Conservation (phyloP, 2,888 invertebrate species). For the Lutraria lutraria region DNA sequence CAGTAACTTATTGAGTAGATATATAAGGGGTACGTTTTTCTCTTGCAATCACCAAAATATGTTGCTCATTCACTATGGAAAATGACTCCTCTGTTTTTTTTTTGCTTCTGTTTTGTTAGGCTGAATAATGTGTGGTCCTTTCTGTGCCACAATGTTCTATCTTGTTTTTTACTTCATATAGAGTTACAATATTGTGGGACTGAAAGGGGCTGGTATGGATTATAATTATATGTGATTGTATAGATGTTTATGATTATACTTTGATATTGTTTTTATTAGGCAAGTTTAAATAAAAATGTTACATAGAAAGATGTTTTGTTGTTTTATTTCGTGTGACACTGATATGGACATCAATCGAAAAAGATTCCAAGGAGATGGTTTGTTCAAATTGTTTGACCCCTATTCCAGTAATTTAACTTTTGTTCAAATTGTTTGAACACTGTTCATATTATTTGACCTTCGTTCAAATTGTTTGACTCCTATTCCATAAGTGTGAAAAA, state of each 20-base stretch:
- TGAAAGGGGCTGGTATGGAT: not conserved
- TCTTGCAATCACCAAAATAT: not conserved
- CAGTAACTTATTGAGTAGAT: not conserved
- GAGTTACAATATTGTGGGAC: no score
- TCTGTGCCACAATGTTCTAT: no score
- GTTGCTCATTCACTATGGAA: not conserved
- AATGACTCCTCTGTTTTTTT: not conserved
- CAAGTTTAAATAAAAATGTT: slow-evolving; percentile 58
- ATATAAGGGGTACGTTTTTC: not conserved
- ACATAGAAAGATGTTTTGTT: slow-evolving; percentile 26
- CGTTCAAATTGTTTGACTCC: no score
- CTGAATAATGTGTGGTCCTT: not conserved
- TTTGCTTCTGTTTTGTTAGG: not conserved
- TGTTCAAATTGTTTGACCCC: no score
- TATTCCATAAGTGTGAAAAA: no score
- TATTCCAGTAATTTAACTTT: no score
- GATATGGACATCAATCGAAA: not conserved
- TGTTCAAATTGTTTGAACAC: no score
- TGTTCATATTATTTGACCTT: no score
- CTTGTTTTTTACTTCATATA: no score
- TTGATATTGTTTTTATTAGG: slow-evolving; percentile 61
- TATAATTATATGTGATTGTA: slow-evolving; percentile 42
- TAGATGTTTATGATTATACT: slow-evolving; percentile 45
- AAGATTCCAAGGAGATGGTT: not conserved
- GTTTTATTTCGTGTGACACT: not conserved